Evolutionary conservation across 2,888 invertebrate species (phyloP), one percentile per base, ranked within the genome.

Genomic region (Synergus itoensis): DNA sequence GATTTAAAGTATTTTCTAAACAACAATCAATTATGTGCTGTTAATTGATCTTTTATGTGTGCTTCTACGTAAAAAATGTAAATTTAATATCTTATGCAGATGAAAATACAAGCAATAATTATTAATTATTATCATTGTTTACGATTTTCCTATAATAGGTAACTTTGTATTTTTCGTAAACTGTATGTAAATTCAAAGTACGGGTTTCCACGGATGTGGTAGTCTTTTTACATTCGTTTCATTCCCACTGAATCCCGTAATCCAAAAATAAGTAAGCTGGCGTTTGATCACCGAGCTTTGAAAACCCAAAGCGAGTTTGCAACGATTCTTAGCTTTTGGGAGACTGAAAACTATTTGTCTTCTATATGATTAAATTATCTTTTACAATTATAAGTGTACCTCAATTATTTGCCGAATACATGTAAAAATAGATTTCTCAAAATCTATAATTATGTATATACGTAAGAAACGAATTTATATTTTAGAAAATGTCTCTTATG

Each of bases 221-320:
- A 9, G 36, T 16, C 18, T 73, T 73, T 73, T 73, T 57, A 53
- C 53, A 73, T 73, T 73, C 53, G n/a, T 73, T 73, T 73, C 73
- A 73, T 73, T 73, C 73, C 73, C 53, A 73, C 16, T 21, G 45
- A 45, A 73, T 73, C 73, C 28, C 40, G 48, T 73, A 73, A 73
- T 73, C 73, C 73, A 73, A 73, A 73, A 73, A 73, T 73, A 73
- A 73, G 73, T 73, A 73, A 73, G 73, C 73, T 4, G 36, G 53
- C 36, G 36, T 73, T 73, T 73, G 48, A 69, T 69, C 69, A 53
- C 69, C 1, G 69, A 28, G 73, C 73, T 73, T 28, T n/a, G 73
- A 73, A 69, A 73, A 53, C 36, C n/a, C 36, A 5, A 36, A 36
- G 21, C 21, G n/a, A 57, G 53, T 53, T 53, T 73, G 16, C 16